These are phyloP conservation scores for Montipora sp. DNA, from an alignment of 64 coral and sea anemone species.

Conservation along the genomic window DNA sequence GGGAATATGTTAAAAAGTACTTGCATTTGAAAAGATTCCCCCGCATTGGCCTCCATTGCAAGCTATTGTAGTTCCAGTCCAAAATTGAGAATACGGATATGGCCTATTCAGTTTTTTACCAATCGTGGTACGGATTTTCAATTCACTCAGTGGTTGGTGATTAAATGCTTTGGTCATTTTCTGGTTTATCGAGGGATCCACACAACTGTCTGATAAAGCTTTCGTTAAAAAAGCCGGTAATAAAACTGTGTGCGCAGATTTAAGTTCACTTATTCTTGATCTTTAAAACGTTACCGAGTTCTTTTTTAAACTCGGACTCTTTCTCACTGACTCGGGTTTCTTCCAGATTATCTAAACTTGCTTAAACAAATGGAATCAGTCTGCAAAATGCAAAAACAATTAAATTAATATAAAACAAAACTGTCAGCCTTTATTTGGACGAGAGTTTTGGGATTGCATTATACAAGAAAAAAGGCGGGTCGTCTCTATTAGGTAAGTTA, in stretches of 20 bases:
- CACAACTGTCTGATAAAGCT: background rate
- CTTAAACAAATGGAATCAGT: background rate
- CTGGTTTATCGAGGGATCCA: background rate
- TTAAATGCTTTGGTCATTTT: background rate
- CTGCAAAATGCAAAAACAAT: background rate
- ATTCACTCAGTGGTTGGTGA: background rate
- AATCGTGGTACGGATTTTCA: background rate
- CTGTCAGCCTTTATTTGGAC: too few relatives aligned
- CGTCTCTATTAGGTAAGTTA: too few relatives aligned
- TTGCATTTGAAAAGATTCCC: too few relatives aligned
- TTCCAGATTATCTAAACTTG: background rate
- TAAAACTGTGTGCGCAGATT: background rate
- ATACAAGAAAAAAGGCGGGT: too few relatives aligned
- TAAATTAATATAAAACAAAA: background rate
- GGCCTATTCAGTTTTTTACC: too few relatives aligned
- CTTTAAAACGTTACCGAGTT: background rate
- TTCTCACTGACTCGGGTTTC: background rate
- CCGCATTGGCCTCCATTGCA: too few relatives aligned
- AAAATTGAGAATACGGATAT: too few relatives aligned
- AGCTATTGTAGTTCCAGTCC: too few relatives aligned
- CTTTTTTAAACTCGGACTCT: background rate
- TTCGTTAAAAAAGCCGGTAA: too few relatives aligned
- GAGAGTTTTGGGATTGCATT: too few relatives aligned
- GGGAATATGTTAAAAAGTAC: too few relatives aligned
- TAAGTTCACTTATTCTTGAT: background rate